A percentile compares a stretch with the other conserved stretches of the same genome.
Conservation (phyloP, 2,113 vertebrate species). For the Proteles cristata region DNA sequence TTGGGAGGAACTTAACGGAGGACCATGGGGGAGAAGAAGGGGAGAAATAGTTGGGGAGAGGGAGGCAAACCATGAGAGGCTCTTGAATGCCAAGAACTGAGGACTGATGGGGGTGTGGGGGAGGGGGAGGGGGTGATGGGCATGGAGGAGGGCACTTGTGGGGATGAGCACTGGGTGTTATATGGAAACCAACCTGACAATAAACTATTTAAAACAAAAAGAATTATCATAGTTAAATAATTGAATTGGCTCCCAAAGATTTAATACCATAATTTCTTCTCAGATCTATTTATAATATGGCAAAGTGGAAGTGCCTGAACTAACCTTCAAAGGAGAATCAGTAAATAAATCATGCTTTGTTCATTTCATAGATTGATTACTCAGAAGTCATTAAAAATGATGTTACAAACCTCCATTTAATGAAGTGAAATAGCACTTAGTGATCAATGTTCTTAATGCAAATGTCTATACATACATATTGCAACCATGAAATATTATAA, state of each 20-base stretch:
- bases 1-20: no score
- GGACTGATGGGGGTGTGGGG: no score
- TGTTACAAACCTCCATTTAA: constrained; percentile 47
- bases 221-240: constrained; percentile 12
- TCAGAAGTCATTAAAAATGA: constrained; percentile 57
- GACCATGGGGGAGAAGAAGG: no score
- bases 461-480: not conserved
- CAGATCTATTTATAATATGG: constrained; percentile 27
- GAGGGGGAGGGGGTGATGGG: no score
- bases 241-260: not conserved
- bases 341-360: constrained; percentile 69
- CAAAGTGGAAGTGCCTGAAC: constrained; percentile 28
- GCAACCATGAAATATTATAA: not conserved
- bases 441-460: constrained; percentile 59
- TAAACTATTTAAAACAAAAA: no score
- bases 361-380: constrained; percentile 58
- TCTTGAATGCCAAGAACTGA: no score
- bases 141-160: no score
- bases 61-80: no score
- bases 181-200: no score
- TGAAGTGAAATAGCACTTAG: constrained; percentile 35
- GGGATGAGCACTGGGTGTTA: no score
- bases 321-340: constrained; percentile 58
- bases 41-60: no score
- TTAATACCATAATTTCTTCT: constrained; percentile 18